Conservation (phyloP, 2,888 invertebrate genomes). For the Euphydryas editha region DNA sequence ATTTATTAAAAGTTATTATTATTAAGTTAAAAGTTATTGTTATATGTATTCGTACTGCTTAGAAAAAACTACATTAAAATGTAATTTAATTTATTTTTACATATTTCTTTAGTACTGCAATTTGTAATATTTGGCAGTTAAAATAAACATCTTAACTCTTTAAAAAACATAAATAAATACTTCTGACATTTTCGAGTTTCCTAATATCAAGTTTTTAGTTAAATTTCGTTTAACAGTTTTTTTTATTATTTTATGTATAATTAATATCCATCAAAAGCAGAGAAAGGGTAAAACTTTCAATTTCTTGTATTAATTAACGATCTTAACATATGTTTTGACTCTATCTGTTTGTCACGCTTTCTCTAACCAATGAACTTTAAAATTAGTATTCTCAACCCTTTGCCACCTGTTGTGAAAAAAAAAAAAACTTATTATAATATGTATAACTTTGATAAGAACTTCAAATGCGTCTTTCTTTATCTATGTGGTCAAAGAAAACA, state of each 20-base stretch:
- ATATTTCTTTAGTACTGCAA: neutral
- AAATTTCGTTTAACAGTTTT: neutral
- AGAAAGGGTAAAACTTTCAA: slow-evolving; percentile 69
- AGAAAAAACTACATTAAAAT: too few relatives aligned
- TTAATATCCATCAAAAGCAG: slow-evolving; percentile 27
- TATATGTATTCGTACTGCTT: too few relatives aligned
- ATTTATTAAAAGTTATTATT: too few relatives aligned
- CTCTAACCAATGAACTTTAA: slow-evolving; percentile 65
- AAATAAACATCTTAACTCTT: too few relatives aligned
- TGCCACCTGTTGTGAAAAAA: slow-evolving; percentile 71
- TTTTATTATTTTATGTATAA: slow-evolving; percentile 3
- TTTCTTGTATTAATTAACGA: slow-evolving; percentile 80
- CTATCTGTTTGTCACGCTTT: slow-evolving; percentile 79
- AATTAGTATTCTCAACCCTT: slow-evolving; percentile 63
- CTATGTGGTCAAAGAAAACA: too few relatives aligned
- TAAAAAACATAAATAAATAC: neutral
- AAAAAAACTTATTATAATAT: neutral
- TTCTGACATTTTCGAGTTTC: neutral
- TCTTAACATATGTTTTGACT: slow-evolving; percentile 78
- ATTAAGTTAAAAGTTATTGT: too few relatives aligned
- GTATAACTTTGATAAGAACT: too few relatives aligned
- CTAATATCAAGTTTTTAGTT: neutral
- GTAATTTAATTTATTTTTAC: too few relatives aligned
- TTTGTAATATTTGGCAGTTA: neutral
- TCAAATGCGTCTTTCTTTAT: neutral